Conservation (phyloP, 2,113 vertebrate species). For the Hystrix cristata region DNA sequence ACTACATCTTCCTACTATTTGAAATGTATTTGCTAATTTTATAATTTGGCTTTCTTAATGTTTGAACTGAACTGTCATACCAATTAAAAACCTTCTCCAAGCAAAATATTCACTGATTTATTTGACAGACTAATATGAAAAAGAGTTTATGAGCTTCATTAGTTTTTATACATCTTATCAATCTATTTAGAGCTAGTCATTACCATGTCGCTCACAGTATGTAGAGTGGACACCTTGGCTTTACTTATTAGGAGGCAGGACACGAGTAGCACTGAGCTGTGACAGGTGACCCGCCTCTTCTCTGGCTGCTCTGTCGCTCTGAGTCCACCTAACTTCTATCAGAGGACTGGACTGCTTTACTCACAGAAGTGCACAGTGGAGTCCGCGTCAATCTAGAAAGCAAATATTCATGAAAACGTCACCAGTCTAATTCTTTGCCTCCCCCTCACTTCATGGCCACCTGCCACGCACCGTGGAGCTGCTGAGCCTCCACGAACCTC, state of each 20-base stretch:
- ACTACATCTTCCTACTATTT: background rate
- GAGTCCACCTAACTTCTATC: rapidly evolving
- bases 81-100: background rate
- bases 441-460: rapidly evolving
- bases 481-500: background rate
- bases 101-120: slow-evolving; percentile 26
- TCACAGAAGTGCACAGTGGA: rapidly evolving
- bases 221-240: background rate
- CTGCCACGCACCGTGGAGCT: rapidly evolving
- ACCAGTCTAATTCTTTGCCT: background rate
- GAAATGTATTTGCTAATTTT: background rate
- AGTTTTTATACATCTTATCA: background rate
- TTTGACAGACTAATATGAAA: background rate
- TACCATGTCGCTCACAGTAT: background rate
- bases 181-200: background rate
- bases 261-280: too few relatives aligned
- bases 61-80: background rate
- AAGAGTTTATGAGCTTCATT: background rate
- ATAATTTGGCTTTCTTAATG: background rate
- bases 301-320: too few relatives aligned
- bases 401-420: too few relatives aligned
- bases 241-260: background rate
- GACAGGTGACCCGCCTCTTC: too few relatives aligned
- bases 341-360: too few relatives aligned
- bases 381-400: rapidly evolving